These are phyloP conservation scores for Tyrannus savana DNA, from an alignment of 2,113 vertebrate species.

Conservation along the genomic window DNA sequence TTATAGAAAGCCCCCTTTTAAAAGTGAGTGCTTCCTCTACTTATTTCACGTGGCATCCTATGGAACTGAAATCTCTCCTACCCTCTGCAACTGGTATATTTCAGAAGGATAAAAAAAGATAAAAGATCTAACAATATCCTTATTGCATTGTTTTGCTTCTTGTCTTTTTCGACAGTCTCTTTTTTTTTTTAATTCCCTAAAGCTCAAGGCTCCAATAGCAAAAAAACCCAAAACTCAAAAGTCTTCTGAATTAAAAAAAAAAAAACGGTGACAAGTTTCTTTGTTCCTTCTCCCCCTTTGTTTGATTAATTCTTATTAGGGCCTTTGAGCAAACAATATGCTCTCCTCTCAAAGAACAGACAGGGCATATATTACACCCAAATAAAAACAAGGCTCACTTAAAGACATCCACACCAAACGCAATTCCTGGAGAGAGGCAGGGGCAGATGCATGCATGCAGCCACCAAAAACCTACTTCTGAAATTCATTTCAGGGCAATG, in stretches of 20 bases:
- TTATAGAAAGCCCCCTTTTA: slow-evolving; percentile 63
- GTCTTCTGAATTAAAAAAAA: not conserved
- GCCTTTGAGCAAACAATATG: slow-evolving; percentile 67
- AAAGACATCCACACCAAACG: slow-evolving; percentile 42
- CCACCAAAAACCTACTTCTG: not conserved
- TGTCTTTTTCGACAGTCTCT: not conserved
- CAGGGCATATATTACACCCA: slow-evolving; percentile 53
- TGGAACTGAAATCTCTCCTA: slow-evolving; percentile 34
- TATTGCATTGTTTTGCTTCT: slow-evolving; percentile 7
- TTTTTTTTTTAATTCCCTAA: not conserved
- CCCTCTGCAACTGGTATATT: not conserved
- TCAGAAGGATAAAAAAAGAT: slow-evolving; percentile 29
- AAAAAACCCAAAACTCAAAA: not conserved
- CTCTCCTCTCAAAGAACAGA: slow-evolving; percentile 60
- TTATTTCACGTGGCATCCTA: slow-evolving; percentile 72
- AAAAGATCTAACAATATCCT: slow-evolving; percentile 56
- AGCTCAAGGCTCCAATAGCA: not conserved
- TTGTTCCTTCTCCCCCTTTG: not conserved
- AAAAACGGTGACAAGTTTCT: not conserved
- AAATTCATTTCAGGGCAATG: not conserved
- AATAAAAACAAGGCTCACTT: slow-evolving; percentile 65
- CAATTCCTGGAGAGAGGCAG: slow-evolving; percentile 42
- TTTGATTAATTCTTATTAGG: slow-evolving; percentile 68
- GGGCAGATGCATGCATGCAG: not conserved
- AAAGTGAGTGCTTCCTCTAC: slow-evolving; percentile 72